Evolutionary conservation across 2,888 invertebrate species (phyloP), one percentile per base, ranked within the genome.

Genomic region (Lagria hirta): DNA sequence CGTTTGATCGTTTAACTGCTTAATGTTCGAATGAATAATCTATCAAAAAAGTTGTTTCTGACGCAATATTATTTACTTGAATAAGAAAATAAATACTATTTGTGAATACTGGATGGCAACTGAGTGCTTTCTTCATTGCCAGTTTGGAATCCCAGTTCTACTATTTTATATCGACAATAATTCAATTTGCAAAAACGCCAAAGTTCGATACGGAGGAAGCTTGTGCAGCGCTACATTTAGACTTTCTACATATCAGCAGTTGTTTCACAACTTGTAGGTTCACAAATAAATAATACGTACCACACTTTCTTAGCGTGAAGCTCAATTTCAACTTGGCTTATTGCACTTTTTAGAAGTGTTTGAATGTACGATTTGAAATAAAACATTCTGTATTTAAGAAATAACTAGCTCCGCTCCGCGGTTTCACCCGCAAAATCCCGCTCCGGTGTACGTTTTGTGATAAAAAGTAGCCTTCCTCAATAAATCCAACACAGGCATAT

Each of bases 101-200:
- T 57, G 55, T 51, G 54, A 57, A 57, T 55, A 57, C 56, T 57
- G 57, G 55, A 57, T 55, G 49, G 54, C 51, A 45, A 55, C 52
- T 54, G 57, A 57, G 55, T 55, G 57, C 55, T 55, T 55, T 41
- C 46, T 46, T 55, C 57, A 55, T 57, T 56, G 55, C 53, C 49
- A 48, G 52, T 52, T 47, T 43, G 47, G 47, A 57, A 55, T 57
- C 54, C 54, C 49, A 45, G 53, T 51, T 49, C 52, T 55, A 54
- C 55, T 55, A 57, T 57, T 55, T 57, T 57, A 57, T 57, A 54
- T 57, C 49, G 47, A 57, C 54, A 57, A 57, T 57, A 57, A 57
- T 57, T 57, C 57, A 57, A 55, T 57, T 55, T 55, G 55, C 49
- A 56, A 56, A 57, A 53, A 56, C 57, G 57, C 56, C 56, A 55